A percentile compares a stretch with the other conserved stretches of the same genome.
Evolutionary conservation across 1,140 invertebrate genomes (phyloP).

Genomic region (Eciton burchellii): DNA sequence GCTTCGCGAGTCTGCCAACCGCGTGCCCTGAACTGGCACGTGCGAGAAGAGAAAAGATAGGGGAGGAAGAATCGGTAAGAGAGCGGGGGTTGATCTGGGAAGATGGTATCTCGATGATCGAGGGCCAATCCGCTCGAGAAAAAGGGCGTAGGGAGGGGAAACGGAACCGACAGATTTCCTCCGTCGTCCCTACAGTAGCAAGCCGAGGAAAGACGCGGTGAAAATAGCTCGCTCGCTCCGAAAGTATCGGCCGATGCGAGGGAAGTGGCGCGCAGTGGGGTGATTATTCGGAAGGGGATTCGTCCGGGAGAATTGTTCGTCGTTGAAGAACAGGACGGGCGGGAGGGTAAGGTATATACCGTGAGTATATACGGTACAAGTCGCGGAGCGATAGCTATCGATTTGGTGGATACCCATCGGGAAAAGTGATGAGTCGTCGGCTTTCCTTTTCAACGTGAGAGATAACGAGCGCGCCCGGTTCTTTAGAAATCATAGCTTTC

Average conservation of each 20-base stretch:
- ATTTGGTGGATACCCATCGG: constrained; percentile 15
- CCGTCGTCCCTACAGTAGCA: not conserved
- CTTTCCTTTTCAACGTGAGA: constrained; percentile 8
- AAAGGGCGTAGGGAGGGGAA: not conserved
- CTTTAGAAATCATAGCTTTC: constrained; percentile 32
- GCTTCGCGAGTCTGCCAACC: constrained; percentile 5
- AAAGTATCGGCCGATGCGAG: not conserved
- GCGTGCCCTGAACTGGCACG: constrained; percentile 36
- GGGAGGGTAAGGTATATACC: not conserved
- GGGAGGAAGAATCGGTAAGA: constrained; percentile 21
- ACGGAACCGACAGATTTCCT: not conserved
- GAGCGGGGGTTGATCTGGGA: not conserved
- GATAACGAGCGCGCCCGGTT: constrained; percentile 17
- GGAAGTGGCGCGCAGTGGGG: not conserved
- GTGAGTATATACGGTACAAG: not conserved
- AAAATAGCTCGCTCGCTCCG: not conserved
- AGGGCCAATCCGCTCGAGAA: not conserved
- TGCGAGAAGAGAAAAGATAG: constrained; percentile 31
- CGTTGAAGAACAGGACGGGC: not conserved
- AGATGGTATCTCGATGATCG: constrained; percentile 8
- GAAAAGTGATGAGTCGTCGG: constrained; percentile 45
- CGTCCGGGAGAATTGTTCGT: constrained; percentile 22
- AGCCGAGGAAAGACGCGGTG: not conserved
- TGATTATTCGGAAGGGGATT: constrained; percentile 21
- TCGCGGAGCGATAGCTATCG: constrained; percentile 10